phyloP scores from a whole-genome alignment of 2,888 invertebrate species.

The Dryadula phaetusa region DNA sequence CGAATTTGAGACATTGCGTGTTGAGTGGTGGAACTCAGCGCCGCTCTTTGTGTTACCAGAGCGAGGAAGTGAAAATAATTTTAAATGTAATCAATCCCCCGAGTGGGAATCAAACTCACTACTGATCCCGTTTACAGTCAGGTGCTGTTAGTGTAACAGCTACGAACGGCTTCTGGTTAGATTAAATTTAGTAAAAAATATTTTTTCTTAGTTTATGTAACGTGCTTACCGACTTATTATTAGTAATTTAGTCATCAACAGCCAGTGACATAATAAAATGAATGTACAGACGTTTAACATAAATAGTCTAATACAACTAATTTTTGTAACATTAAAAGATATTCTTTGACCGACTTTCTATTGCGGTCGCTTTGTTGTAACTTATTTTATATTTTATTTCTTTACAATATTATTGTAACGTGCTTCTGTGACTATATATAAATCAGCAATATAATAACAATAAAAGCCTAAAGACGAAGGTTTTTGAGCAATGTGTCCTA shows the following conservation, averaged over 20 bases:
- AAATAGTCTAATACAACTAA: conserved; percentile 32
- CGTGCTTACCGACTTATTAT: neutral
- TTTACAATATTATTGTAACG: conserved; percentile 16
- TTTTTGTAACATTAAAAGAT: conserved; percentile 40
- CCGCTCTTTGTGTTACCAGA: no score
- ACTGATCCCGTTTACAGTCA: no score
- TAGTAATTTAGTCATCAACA: conserved; percentile 1
- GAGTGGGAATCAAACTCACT: no score
- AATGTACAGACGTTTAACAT: conserved; percentile 11
- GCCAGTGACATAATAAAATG: conserved; percentile 17
- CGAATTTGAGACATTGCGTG: no score
- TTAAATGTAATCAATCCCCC: no score
- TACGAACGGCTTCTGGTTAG: no score
- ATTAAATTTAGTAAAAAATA: neutral
- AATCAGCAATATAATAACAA: neutral
- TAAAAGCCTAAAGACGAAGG: no score
- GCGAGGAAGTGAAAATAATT: no score
- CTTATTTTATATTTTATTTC: conserved; percentile 34
- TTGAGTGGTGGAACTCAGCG: no score
- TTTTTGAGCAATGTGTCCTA: no score
- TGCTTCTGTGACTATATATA: neutral
- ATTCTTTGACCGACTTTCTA: conserved; percentile 47
- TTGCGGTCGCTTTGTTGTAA: conserved; percentile 39
- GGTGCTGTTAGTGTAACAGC: no score
- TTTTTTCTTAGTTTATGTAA: neutral